Conservation (phyloP, 1,140 invertebrate species). For the Drosophila leontia region DNA sequence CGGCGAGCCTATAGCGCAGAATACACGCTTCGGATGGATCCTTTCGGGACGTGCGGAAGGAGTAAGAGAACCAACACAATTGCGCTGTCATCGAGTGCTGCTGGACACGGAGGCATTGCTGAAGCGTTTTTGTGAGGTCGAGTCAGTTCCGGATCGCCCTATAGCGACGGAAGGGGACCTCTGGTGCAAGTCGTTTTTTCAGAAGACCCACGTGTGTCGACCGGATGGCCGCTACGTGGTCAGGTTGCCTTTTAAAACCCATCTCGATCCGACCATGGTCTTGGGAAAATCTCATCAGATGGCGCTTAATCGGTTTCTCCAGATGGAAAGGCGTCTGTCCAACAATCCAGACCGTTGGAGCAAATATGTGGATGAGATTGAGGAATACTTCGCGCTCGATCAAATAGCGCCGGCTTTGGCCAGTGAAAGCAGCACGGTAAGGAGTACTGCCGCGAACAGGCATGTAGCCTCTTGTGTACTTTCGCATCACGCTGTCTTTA, state of each 20-base stretch:
- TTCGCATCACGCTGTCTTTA: conserved; percentile 2
- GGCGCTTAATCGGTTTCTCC: conserved; percentile 11
- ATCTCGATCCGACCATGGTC: neutral
- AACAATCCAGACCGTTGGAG: neutral
- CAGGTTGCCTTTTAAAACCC: conserved; percentile 2
- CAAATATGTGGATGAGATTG: neutral
- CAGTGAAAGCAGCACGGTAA: neutral
- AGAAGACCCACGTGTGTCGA: no score
- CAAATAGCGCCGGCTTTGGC: no score
- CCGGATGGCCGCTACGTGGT: neutral
- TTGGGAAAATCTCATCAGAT: conserved; percentile 20
- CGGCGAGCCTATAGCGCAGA: neutral
- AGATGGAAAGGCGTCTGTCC: conserved; percentile 4
- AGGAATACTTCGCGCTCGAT: neutral
- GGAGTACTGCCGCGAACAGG: neutral
- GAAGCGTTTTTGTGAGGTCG: neutral
- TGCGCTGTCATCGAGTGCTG: neutral
- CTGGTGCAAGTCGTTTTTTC: no score
- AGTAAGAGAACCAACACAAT: no score
- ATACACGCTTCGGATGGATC: neutral
- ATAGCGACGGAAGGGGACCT: neutral
- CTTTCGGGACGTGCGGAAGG: neutral
- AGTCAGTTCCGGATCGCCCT: neutral
- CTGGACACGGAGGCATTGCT: no score
- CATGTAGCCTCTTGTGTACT: neutral